Evolutionary conservation across 2,888 invertebrate genomes (phyloP).

Genomic region (Luperina nickerlii): DNA sequence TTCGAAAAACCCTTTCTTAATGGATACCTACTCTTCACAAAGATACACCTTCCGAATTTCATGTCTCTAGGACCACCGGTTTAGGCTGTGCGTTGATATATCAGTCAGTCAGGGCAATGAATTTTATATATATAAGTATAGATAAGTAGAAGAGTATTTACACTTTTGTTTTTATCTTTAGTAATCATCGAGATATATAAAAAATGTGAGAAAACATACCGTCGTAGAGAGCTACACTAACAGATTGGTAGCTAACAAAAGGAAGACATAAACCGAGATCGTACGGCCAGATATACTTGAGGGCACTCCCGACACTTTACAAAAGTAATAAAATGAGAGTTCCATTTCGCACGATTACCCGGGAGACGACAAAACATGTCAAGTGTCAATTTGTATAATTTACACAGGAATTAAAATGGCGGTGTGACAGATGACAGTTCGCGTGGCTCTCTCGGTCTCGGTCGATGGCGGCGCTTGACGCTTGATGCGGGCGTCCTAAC

Average conservation of each 20-base stretch:
- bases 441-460: constrained; percentile 67
- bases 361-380: constrained; percentile 88
- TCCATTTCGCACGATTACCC: constrained; percentile 86
- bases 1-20: no score
- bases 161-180: constrained; percentile 30
- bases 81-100: no score
- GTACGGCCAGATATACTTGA: constrained; percentile 57
- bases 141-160: not conserved
- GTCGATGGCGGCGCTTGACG: constrained; percentile 65
- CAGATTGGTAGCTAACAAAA: constrained; percentile 62
- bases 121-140: no score
- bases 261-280: constrained; percentile 52
- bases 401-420: constrained; percentile 86
- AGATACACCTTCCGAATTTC: no score
- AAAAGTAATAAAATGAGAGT: constrained; percentile 82
- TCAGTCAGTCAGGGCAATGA: no score
- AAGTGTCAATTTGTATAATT: constrained; percentile 88
- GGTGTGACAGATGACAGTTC: constrained; percentile 85
- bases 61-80: no score
- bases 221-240: constrained; percentile 21
- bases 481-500: constrained; percentile 63
- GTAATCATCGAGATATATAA: constrained; percentile 20
- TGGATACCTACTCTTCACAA: no score
- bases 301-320: constrained; percentile 72
- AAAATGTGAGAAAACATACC: constrained; percentile 30